Conservation (phyloP, 2,797 vertebrate genomes). For the Pipistrellus nathusii region DNA sequence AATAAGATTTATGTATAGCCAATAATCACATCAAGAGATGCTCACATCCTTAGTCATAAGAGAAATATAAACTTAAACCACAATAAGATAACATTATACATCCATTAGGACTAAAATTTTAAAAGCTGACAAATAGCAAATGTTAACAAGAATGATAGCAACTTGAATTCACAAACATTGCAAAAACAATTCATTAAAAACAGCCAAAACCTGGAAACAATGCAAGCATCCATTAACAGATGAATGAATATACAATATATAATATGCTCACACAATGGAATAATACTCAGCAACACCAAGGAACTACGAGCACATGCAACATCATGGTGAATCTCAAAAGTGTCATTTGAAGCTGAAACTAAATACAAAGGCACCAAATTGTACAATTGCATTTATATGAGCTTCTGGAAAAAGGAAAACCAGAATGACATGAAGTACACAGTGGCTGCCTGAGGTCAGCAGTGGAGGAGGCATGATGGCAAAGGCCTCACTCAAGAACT, state of each 20-base stretch:
- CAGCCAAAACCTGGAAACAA: neutral
- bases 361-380: neutral
- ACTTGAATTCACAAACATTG: neutral
- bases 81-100: neutral
- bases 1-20: neutral
- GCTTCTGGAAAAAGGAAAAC: neutral
- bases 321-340: neutral
- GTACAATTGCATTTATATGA: neutral
- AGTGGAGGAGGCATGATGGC: too few relatives aligned
- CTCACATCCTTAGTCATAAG: neutral
- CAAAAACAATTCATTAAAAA: neutral
- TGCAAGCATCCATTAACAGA: neutral
- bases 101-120: neutral
- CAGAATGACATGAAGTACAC: neutral
- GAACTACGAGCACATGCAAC: neutral
- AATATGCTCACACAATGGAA: neutral
- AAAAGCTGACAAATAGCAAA: neutral
- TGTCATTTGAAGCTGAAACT: neutral
- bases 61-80: constrained; percentile 35
- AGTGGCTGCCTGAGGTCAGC: neutral
- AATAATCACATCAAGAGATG: constrained; percentile 24
- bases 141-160: neutral
- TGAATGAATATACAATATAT: neutral
- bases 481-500: neutral
- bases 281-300: neutral